Evolutionary conservation across 2,888 invertebrate genomes (phyloP).

Genomic region (Gari tellinella): DNA sequence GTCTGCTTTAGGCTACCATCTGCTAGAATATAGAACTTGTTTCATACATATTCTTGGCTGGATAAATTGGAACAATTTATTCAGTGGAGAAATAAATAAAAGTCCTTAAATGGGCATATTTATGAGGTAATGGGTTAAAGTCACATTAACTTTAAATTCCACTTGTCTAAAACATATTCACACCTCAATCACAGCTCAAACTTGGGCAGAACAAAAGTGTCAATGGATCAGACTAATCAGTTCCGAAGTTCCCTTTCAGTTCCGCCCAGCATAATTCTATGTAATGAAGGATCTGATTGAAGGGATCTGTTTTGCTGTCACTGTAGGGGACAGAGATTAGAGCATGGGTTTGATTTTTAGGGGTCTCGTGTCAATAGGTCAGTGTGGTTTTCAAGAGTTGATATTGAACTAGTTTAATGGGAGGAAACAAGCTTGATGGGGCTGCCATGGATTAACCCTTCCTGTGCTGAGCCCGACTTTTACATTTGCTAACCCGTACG

Average conservation of each 20-base stretch:
- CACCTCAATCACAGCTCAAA: constrained; percentile 3
- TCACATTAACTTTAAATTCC: background rate
- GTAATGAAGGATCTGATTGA: background rate
- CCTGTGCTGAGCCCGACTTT: too few species aligned
- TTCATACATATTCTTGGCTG: too few species aligned
- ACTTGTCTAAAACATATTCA: constrained; percentile 4
- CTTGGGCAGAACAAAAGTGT: constrained; percentile 26
- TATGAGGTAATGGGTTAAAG: too few species aligned
- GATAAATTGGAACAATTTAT: too few species aligned
- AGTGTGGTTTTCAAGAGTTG: background rate
- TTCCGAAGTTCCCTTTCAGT: background rate
- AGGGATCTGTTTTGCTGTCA: constrained; percentile 5
- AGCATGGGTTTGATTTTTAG: background rate
- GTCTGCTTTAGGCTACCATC: too few species aligned
- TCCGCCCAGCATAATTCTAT: background rate
- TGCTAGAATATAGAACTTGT: too few species aligned
- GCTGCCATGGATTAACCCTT: too few species aligned
- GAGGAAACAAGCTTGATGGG: too few species aligned
- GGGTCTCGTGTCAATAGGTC: constrained; percentile 1
- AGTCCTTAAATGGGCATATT: too few species aligned
- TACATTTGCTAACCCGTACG: too few species aligned
- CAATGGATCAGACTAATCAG: constrained; percentile 7
- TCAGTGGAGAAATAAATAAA: too few species aligned
- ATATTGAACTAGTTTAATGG: background rate
- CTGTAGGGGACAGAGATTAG: background rate